Conservation (phyloP, 2,113 vertebrate species). For the human (Homo sapiens) region DNA sequence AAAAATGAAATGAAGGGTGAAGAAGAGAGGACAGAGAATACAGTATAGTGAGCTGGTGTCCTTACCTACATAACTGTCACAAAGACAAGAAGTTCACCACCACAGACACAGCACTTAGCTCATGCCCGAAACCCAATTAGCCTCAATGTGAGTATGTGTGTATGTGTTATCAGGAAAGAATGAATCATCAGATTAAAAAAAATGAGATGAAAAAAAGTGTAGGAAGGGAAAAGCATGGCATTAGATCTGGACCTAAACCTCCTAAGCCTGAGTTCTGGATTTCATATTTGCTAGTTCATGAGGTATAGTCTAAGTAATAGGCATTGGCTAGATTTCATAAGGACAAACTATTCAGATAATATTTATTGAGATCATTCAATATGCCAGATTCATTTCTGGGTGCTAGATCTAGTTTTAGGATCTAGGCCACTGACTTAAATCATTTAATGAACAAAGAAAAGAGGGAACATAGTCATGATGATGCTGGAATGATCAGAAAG, state of each 20-base stretch:
- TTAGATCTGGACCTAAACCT: background rate
- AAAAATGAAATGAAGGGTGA: background rate
- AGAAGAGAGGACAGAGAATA: background rate
- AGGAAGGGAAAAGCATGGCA: background rate
- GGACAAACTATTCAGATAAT: background rate
- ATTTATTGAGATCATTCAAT: background rate
- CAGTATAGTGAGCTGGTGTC: background rate
- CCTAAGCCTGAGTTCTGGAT: background rate
- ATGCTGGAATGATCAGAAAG: background rate
- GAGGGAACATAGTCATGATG: background rate
- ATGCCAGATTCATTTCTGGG: background rate
- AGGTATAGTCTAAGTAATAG: background rate
- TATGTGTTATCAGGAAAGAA: background rate
- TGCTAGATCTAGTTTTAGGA: background rate
- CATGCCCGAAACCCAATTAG: too few species aligned
- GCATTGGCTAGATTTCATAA: background rate
- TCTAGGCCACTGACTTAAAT: background rate
- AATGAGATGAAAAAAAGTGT: background rate
- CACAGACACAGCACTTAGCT: background rate
- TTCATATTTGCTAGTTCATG: background rate
- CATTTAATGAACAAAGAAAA: background rate
- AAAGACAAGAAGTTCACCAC: background rate
- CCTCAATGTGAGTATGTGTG: background rate
- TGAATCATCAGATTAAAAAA: background rate
- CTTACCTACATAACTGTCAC: background rate